phyloP scores from a whole-genome alignment of 2,888 invertebrate genomes.

The Dasypogon diadema region DNA sequence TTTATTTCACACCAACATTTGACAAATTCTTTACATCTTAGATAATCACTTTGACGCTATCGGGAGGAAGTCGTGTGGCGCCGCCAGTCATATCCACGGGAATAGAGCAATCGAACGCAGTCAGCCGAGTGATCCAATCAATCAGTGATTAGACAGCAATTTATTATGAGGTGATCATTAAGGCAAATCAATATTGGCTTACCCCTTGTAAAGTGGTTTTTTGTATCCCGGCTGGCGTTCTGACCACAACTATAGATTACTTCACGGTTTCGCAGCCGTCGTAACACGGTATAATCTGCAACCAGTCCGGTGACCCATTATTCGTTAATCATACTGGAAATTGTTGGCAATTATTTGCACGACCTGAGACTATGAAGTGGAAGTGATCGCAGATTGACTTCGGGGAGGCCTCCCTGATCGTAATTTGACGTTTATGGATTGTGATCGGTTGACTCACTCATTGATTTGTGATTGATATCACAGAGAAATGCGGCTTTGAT shows the following conservation, averaged over 20 bases:
- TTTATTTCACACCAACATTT: not conserved
- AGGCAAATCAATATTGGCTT: constrained; percentile 48
- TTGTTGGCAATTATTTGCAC: constrained; percentile 7
- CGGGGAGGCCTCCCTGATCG: constrained; percentile 7
- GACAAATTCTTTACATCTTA: not conserved
- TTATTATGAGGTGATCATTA: constrained; percentile 44
- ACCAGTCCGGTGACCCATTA: not conserved
- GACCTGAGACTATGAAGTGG: not conserved
- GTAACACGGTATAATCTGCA: not conserved
- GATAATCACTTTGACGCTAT: not conserved
- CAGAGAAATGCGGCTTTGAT: constrained; percentile 1
- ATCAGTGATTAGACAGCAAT: constrained; percentile 37
- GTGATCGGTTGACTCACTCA: constrained; percentile 4
- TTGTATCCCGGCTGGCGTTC: not conserved
- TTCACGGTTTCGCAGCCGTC: too few relatives aligned
- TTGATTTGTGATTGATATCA: constrained; percentile 16
- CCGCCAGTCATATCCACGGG: not conserved
- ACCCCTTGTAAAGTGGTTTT: not conserved
- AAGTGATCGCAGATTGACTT: constrained; percentile 2
- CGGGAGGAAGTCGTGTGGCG: not conserved
- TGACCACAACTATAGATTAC: not conserved
- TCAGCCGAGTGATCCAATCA: constrained; percentile 17
- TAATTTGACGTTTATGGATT: constrained; percentile 3
- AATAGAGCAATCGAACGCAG: not conserved
- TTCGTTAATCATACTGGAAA: constrained; percentile 4